A percentile compares a stretch with the other conserved stretches of the same genome.
Conservation (phyloP, 2,797 vertebrate species). For the Poecilia wingei region DNA sequence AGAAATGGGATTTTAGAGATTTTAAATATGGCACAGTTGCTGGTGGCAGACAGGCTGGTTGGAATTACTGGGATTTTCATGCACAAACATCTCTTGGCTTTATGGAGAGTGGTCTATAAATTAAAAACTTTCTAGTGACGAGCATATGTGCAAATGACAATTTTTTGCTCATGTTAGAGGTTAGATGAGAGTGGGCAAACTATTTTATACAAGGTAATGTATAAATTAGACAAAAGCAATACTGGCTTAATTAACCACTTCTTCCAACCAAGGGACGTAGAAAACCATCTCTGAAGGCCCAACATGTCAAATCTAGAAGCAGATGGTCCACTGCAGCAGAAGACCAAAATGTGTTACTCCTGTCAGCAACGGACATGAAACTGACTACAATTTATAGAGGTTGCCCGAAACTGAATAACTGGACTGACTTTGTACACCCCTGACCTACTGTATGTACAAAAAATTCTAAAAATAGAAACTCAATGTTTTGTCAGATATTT, state of each 20-base stretch:
- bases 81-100: not conserved
- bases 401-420: not conserved
- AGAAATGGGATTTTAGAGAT: not conserved
- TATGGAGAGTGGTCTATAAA: not conserved
- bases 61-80: not conserved
- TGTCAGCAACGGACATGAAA: not conserved
- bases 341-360: not conserved
- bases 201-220: not conserved
- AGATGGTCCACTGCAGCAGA: not conserved
- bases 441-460: not conserved
- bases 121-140: not conserved
- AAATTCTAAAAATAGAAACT: not conserved
- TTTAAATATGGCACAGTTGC: not conserved
- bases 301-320: not conserved
- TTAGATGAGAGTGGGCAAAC: not conserved
- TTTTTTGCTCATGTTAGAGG: not conserved
- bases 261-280: not conserved
- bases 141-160: not conserved
- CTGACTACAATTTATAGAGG: not conserved
- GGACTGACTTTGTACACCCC: not conserved
- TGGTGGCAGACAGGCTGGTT: not conserved
- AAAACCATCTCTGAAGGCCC: not conserved
- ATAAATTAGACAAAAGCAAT: not conserved
- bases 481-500: not conserved
- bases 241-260: not conserved